phyloP scores from a whole-genome alignment of 2,797 vertebrate species.

The Enteromius fasciolatus region DNA sequence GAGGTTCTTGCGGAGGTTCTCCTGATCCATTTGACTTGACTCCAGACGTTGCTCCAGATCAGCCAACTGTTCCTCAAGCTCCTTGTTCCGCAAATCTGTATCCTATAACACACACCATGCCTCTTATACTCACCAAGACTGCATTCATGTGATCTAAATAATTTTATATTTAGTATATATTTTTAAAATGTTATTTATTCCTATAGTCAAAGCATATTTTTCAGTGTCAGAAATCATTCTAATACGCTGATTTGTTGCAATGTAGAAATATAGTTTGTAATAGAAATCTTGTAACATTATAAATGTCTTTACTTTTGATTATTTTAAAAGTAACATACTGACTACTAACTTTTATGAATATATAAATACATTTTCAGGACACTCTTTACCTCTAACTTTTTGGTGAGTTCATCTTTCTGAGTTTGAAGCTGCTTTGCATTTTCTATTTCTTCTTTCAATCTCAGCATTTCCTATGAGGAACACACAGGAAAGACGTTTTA shows the following conservation, averaged over 20 bases:
- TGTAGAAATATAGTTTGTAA: neutral
- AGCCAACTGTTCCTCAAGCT: slow-evolving; percentile 91
- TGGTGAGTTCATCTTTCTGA: slow-evolving; percentile 90
- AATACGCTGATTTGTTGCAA: neutral
- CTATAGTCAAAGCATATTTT: neutral
- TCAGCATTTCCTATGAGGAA: slow-evolving; percentile 91
- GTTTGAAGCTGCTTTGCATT: slow-evolving; percentile 94
- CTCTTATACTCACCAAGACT: neutral
- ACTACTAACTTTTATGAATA: neutral
- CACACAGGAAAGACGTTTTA: slow-evolving; percentile 22
- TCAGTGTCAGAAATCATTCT: neutral
- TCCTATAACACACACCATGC: slow-evolving; percentile 76
- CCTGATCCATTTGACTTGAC: slow-evolving; percentile 95
- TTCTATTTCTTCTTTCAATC: slow-evolving; percentile 93
- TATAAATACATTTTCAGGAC: neutral
- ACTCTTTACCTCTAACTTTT: slow-evolving; percentile 88
- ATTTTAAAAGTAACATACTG: neutral
- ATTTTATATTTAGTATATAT: neutral
- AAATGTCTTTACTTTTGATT: slow-evolving; percentile 2
- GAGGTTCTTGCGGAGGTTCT: slow-evolving; percentile 96
- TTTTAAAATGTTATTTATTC: neutral
- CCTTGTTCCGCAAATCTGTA: slow-evolving; percentile 92
- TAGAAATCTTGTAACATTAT: neutral
- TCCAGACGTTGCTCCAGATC: slow-evolving; percentile 95
- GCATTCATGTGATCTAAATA: neutral